Evolutionary conservation across 2,797 vertebrate species (phyloP).

Genomic region (Oceanodroma leucorhoa): DNA sequence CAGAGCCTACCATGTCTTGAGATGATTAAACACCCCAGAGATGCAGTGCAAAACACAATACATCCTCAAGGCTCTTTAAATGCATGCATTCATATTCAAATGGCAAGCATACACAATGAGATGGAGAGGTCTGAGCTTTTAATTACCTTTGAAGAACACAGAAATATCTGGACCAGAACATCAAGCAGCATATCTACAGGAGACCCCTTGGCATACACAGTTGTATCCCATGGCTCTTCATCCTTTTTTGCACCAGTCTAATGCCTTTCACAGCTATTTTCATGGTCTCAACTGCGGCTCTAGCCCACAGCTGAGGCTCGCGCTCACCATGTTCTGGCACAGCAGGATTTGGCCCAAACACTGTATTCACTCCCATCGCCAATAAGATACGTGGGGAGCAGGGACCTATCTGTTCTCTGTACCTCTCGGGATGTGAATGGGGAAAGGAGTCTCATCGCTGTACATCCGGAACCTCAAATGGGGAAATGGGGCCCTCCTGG

Average conservation of each 20-base stretch:
- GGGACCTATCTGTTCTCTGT: neutral
- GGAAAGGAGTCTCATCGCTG: neutral
- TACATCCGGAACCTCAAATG: neutral
- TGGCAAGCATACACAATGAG: neutral
- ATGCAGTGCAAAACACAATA: neutral
- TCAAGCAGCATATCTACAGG: neutral
- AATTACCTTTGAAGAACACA: neutral
- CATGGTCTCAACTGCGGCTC: neutral
- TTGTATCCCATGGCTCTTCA: neutral
- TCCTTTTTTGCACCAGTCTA: neutral
- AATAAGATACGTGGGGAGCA: rapidly evolving
- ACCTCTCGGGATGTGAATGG: neutral
- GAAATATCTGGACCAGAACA: neutral
- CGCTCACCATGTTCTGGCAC: neutral
- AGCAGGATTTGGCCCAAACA: neutral
- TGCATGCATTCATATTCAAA: neutral
- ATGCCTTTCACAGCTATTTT: neutral
- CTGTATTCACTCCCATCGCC: neutral
- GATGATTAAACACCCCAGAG: neutral
- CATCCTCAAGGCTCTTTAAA: neutral
- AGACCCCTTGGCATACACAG: neutral
- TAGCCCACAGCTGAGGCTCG: neutral
- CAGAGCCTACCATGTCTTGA: neutral
- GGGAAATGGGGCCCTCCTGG: neutral
- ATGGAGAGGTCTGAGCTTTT: neutral